Conservation (phyloP, 2,888 invertebrate species). For the Ennomos quercinarius region DNA sequence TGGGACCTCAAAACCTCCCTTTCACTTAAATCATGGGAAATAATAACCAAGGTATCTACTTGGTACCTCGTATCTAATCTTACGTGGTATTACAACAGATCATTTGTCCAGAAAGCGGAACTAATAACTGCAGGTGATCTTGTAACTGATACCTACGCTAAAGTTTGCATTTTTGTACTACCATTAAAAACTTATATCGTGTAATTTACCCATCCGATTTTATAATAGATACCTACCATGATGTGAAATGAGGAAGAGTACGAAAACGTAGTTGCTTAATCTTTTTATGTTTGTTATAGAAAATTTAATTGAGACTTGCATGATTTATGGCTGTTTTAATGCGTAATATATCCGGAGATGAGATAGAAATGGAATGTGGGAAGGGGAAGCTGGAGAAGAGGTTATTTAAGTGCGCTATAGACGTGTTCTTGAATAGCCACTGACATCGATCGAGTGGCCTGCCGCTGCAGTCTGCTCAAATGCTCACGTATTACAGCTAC, state of each 20-base stretch:
- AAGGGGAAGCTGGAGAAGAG: conserved; percentile 21
- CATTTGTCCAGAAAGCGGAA: conserved; percentile 38
- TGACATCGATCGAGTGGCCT: conserved; percentile 5
- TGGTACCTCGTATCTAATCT: conserved; percentile 9
- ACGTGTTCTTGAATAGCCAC: conserved; percentile 23
- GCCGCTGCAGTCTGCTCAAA: too few species aligned
- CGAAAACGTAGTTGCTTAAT: neutral
- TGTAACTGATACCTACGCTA: neutral
- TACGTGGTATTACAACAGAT: conserved; percentile 19
- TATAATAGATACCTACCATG: neutral
- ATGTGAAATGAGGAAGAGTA: neutral
- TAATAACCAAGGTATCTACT: conserved; percentile 14
- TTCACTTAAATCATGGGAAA: conserved; percentile 33
- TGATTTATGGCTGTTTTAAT: conserved; percentile 17
- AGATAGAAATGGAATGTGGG: conserved; percentile 15
- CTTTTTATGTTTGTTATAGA: conserved; percentile 3
- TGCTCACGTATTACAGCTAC: too few species aligned
- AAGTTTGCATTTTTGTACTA: conserved; percentile 23
- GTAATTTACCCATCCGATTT: neutral
- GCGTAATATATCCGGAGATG: conserved; percentile 20
- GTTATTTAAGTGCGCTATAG: conserved; percentile 23
- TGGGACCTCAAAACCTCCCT: conserved; percentile 26
- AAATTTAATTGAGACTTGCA: conserved; percentile 1
- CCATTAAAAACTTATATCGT: conserved; percentile 1
- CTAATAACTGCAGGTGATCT: conserved; percentile 20